phyloP scores from a whole-genome alignment of 2,113 vertebrate genomes.

The Anser brachyrhynchus region DNA sequence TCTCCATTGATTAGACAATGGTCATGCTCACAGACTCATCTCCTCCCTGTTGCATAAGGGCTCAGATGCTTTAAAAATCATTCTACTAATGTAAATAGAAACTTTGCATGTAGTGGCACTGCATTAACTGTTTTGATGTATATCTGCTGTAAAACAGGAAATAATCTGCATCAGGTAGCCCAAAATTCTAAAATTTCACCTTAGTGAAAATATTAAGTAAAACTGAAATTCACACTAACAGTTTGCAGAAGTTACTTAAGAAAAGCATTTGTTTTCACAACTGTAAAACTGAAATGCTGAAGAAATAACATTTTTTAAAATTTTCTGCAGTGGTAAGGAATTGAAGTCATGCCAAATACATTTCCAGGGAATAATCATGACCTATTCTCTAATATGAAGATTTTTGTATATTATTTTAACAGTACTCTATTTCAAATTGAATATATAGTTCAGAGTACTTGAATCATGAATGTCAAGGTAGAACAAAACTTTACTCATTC shows the following conservation, averaged over 20 bases:
- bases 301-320: neutral
- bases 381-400: neutral
- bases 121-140: neutral
- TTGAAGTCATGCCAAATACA: neutral
- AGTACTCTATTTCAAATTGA: neutral
- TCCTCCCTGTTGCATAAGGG: neutral
- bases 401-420: neutral
- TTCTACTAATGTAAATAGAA: neutral
- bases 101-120: neutral
- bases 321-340: neutral
- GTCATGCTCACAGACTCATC: neutral
- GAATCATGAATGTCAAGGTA: neutral
- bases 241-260: neutral
- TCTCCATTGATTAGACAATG: neutral
- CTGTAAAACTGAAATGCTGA: neutral
- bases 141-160: neutral
- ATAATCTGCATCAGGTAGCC: neutral
- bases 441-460: neutral
- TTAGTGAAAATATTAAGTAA: neutral
- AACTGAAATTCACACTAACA: neutral
- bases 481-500: neutral
- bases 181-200: neutral
- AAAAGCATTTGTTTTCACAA: neutral
- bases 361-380: neutral
- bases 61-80: neutral